Conservation (phyloP, 2,113 vertebrate species). For the Osmerus mordax region DNA sequence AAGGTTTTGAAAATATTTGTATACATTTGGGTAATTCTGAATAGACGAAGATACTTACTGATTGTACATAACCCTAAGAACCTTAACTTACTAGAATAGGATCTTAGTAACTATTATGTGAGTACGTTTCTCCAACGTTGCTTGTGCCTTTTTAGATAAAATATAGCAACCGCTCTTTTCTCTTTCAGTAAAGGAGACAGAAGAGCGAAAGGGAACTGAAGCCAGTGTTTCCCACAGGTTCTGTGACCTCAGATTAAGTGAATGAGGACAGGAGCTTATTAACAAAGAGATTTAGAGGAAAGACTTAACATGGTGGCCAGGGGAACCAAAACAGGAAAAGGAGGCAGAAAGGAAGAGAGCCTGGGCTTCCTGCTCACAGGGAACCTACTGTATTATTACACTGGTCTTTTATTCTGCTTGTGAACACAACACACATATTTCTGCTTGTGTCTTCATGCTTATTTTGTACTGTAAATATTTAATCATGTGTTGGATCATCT, state of each 20-base stretch:
- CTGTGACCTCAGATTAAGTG: not conserved
- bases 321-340: constrained; percentile 12
- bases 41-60: not conserved
- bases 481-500: too few species aligned
- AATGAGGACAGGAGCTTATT: constrained; percentile 10
- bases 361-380: not conserved
- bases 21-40: not conserved
- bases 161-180: not conserved
- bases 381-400: too few species aligned
- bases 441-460: not conserved
- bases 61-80: too few species aligned
- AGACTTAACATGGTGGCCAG: not conserved
- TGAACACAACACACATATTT: not conserved
- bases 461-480: too few species aligned
- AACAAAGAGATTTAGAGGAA: constrained; percentile 17
- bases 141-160: not conserved
- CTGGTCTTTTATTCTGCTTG: too few species aligned
- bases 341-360: not conserved
- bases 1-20: not conserved
- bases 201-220: not conserved
- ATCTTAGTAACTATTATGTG: too few species aligned
- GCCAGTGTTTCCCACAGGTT: not conserved
- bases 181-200: not conserved
- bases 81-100: too few species aligned
- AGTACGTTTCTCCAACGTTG: not conserved